Base-by-base conservation (phyloP, 2,888 invertebrate genomes). In the Eupelmus urozonus region DNA sequence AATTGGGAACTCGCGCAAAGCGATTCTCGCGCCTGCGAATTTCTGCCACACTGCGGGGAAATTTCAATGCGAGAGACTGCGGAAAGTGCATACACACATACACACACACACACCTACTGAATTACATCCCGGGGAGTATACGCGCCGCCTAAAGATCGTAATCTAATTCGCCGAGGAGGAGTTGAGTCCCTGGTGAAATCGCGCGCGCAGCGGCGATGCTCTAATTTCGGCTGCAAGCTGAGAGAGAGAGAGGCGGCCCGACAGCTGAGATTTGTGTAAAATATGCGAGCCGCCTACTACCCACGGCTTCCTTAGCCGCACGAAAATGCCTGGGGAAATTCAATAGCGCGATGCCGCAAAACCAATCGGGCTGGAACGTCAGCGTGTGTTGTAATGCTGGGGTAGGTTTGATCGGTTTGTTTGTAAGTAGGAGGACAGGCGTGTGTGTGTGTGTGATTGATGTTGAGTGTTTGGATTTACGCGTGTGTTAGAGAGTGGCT, bases 141-240 rank as follows among this genome's bases (percentile, higher is more conserved):
- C 25, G 20, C 42, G 25, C 49, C 20, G 4, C 45, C 20, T 74
- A 45, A 59, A 76, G 29, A 67, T 62, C 60, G 67, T 75, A 75
- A 75, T 75, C 75, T 45, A 62, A 69, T 69, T 23, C 57, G 27
- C 34, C 34, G 16, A 45, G 16, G 16, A 45, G 16, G 13, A 45
- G 45, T 45, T 5, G 34, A 34, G 9, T 13, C 34, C 18, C 40
- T 18, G 13, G 62, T 16, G 75, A 27, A 53, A 67, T 69, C 51
- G 55, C 69, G 45, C 5, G n/a, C 18, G 55, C 65, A n/a, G 65
- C n/a, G 2, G 25, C 25, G 51, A 23, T 11, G 53, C 55, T 76
- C 62, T 76, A 69, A 76, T 76, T 76, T 63, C n/a, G 55, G 25
- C 20, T 49, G 74, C 42, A 53, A 1, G 29, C 66, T 29, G 34